These are phyloP conservation scores for Periplaneta americana DNA, from an alignment of 1,140 invertebrate genomes.

Conservation along the genomic window DNA sequence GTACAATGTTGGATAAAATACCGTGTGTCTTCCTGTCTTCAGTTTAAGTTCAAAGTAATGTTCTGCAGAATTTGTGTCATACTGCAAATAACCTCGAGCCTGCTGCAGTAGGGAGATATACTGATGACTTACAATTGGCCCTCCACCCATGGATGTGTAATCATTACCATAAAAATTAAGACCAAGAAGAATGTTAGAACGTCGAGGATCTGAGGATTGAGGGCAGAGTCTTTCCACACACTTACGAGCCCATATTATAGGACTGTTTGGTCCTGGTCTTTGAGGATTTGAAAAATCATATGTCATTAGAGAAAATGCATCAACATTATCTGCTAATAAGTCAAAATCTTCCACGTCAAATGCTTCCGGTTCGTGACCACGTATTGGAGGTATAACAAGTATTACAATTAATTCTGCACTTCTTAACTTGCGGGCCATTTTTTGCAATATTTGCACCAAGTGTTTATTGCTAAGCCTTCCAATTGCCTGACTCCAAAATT, in stretches of 20 bases:
- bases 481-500: conserved; percentile 81
- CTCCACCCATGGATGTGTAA: conserved; percentile 69
- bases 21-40: conserved; percentile 51
- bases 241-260: conserved; percentile 72
- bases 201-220: conserved; percentile 47
- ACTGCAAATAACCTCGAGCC: conserved; percentile 65
- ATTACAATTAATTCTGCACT: conserved; percentile 58
- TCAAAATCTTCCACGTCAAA: conserved; percentile 75
- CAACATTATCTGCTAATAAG: conserved; percentile 65
- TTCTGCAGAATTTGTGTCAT: conserved; percentile 73
- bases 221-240: conserved; percentile 71
- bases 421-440: conserved; percentile 42
- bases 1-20: conserved; percentile 85
- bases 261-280: conserved; percentile 83
- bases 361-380: conserved; percentile 54
- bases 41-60: conserved; percentile 80
- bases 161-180: conserved; percentile 93
- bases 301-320: conserved; percentile 89
- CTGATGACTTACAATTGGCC: conserved; percentile 70
- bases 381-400: conserved; percentile 78
- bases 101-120: conserved; percentile 65
- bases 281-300: conserved; percentile 87
- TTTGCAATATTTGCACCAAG: conserved; percentile 53
- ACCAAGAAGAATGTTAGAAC: conserved; percentile 79
- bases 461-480: conserved; percentile 56